These are phyloP conservation scores for Mystacides longicornis DNA, from an alignment of 2,888 invertebrate species.

Conservation along the genomic window DNA sequence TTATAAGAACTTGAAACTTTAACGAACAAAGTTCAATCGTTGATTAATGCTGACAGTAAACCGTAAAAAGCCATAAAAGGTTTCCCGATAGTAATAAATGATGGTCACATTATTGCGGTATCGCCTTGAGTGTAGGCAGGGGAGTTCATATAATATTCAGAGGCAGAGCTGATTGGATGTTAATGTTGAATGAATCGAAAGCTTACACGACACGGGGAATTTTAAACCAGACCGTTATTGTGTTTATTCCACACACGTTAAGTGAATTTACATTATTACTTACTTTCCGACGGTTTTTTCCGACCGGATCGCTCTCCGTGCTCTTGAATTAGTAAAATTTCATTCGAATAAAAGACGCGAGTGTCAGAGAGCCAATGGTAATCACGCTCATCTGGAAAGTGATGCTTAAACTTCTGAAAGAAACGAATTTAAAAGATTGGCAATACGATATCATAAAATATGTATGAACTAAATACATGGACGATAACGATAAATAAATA, in stretches of 20 bases:
- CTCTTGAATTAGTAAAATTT: no score
- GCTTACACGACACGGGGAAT: background rate
- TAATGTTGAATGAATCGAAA: constrained; percentile 10
- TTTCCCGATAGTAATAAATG: constrained; percentile 1
- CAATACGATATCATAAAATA: no score
- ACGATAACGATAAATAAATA: no score
- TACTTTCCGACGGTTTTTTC: no score
- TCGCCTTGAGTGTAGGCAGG: background rate
- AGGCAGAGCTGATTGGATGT: constrained; percentile 7
- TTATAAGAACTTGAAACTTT: background rate
- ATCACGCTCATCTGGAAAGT: no score
- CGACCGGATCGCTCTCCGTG: no score
- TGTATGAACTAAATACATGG: no score
- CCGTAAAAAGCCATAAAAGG: background rate
- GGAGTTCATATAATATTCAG: background rate
- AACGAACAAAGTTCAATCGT: constrained; percentile 1
- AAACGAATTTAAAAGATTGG: no score
- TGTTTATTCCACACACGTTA: background rate
- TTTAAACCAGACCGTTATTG: background rate
- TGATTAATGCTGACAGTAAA: background rate
- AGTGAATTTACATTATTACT: background rate
- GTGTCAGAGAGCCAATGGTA: no score
- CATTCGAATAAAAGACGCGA: no score
- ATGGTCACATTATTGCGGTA: background rate
- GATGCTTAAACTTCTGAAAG: no score